Base-by-base conservation (phyloP, 2,113 vertebrate species). In the Aegithalos caudatus region DNA sequence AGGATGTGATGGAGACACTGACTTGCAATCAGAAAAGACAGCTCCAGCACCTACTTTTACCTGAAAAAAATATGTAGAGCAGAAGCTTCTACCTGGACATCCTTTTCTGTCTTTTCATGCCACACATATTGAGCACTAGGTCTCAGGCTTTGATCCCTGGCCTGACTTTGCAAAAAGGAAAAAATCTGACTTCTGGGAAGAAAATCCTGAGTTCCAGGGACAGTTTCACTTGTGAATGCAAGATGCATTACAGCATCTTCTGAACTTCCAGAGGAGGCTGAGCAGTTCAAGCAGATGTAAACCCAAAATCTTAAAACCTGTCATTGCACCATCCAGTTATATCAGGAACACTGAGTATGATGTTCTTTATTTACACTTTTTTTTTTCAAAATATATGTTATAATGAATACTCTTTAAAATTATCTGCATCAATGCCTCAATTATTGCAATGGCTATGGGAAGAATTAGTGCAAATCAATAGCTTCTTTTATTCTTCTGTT, bases 341-440 rank as follows among this genome's bases (percentile, higher is more conserved):
- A 73, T 7, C n/a, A 81, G 27, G 12, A 81, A 42, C 12, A 48
- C 10, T 21, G 27, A 78, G 7, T 35, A 23, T 8, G 8, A 38
- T 35, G 12, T 27, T 77, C 9, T 78, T 87, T 9, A 47, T 12
- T 56, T 56, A 35, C 3, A 14, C 10, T 33, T 33, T 1, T 33
- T 28, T 45, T 56, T n/a, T 58, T 37, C 20, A 35, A 58, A 66
- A 71, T 38, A 6, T 9, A 38, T 42, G 29, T n/a, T 69, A 33
- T 9, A 69, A n/a, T 35, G 10, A 69, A 38, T 57, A 27, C 10
- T 57, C 40, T 69, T 78, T n/a, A 44, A 50, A 78, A 62, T 48
- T 0, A 45, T 28, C 14, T 33, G 5, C 1, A 7, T 57, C 21
- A 40, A 7, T 66, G 13, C 3, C 2, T 4, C 27, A 65, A 3